Evolutionary conservation across 2,888 invertebrate genomes (phyloP).

Genomic region (Trissolcus japonicus): DNA sequence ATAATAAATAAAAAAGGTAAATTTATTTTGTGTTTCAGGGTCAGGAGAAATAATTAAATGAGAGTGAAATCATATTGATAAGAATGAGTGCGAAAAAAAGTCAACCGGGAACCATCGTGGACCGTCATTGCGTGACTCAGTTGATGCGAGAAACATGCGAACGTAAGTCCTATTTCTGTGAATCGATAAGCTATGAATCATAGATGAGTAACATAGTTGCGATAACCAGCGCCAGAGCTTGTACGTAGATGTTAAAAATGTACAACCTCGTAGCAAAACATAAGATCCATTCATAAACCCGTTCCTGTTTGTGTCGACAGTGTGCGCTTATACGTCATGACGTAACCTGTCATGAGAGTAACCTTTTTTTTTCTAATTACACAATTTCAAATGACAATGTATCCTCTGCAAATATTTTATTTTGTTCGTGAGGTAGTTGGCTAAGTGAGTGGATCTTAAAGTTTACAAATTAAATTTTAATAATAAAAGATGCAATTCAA

Average conservation of each 20-base stretch:
- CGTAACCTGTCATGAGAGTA: not conserved
- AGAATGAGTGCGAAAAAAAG: too few species aligned
- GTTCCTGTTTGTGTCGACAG: not conserved
- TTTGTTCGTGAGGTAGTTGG: not conserved
- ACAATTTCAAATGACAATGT: too few species aligned
- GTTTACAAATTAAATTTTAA: too few species aligned
- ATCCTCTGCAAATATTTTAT: too few species aligned
- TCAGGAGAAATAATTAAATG: too few species aligned
- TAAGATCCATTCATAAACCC: conserved; percentile 20
- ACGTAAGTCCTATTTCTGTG: conserved; percentile 11
- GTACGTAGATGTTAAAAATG: conserved; percentile 9
- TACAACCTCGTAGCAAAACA: conserved; percentile 5
- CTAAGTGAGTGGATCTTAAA: not conserved
- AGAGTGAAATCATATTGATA: too few species aligned
- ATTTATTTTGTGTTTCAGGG: too few species aligned
- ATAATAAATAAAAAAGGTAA: not conserved
- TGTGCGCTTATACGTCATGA: not conserved
- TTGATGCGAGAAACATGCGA: conserved; percentile 3
- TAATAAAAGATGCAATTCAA: not conserved
- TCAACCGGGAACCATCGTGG: not conserved
- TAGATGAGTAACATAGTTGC: conserved; percentile 7
- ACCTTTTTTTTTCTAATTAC: not conserved
- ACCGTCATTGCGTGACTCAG: conserved; percentile 16
- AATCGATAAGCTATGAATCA: conserved; percentile 27
- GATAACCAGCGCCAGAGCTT: not conserved